A percentile compares a stretch with the other conserved stretches of the same genome.
Evolutionary conservation across 64 coral and sea anemone genomes (phyloP).

Genomic region (Porites lutea): DNA sequence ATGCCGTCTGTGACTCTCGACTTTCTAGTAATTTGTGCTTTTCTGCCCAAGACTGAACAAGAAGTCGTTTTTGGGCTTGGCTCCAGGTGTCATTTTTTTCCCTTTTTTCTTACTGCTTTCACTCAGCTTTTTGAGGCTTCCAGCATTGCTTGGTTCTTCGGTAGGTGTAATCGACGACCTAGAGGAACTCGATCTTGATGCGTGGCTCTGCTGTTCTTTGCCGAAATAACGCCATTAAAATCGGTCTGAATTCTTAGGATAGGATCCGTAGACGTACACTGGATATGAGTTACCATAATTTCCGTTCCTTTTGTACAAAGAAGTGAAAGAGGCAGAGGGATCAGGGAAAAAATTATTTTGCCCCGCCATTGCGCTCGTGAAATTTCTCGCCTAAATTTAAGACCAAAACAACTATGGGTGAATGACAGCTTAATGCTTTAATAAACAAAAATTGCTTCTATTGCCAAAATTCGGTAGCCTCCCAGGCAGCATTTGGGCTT

Average conservation of each 20-base stretch:
- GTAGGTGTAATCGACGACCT: neutral
- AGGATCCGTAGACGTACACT: neutral
- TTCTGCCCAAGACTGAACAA: neutral
- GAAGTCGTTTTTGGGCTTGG: too few relatives aligned
- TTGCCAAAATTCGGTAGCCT: slow-evolving; percentile 13
- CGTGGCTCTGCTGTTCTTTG: neutral
- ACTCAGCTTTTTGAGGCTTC: neutral
- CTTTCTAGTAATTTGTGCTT: neutral
- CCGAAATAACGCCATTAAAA: neutral
- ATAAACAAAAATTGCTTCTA: neutral
- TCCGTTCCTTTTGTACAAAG: neutral
- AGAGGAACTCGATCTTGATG: neutral
- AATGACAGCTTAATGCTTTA: neutral
- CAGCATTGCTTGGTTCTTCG: neutral
- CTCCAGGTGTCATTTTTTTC: too few relatives aligned
- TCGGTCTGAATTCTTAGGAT: neutral
- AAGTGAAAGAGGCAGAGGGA: neutral
- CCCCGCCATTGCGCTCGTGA: neutral
- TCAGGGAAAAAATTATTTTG: neutral
- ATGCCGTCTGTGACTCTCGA: neutral
- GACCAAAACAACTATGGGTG: neutral
- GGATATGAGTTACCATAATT: neutral
- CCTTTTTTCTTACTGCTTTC: neutral
- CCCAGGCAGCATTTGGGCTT: neutral
- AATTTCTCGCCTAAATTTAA: neutral